Percentiles rank a stretch among this genome's conserved stretches.
Conservation (phyloP, 2,797 vertebrate species). For the Phoeniculus purpureus region DNA sequence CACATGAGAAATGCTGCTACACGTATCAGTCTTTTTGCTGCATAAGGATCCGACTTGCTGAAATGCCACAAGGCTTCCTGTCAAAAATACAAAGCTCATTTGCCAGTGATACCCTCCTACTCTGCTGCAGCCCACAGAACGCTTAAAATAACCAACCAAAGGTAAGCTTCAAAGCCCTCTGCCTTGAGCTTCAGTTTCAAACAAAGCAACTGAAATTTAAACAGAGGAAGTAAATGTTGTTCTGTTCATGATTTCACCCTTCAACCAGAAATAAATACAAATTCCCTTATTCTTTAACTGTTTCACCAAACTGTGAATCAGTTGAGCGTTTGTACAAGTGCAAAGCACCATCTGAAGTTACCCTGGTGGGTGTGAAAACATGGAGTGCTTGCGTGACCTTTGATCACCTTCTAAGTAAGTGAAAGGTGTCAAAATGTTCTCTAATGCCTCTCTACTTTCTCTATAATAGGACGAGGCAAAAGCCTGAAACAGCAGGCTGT, state of each 20-base stretch:
- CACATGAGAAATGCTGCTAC: constrained; percentile 18
- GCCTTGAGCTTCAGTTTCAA: constrained; percentile 56
- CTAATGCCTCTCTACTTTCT: background rate
- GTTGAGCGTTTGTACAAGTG: background rate
- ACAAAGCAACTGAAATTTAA: constrained; percentile 67
- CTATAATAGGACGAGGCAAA: background rate
- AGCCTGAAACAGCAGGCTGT: background rate
- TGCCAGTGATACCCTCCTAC: constrained; percentile 61
- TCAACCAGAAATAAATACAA: constrained; percentile 62
- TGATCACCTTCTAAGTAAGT: background rate
- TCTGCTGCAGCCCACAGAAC: constrained; percentile 46
- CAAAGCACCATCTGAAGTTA: background rate
- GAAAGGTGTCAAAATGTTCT: background rate
- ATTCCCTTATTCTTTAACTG: constrained; percentile 32
- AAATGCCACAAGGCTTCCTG: constrained; percentile 45
- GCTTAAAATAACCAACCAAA: constrained; percentile 66
- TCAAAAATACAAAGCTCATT: constrained; percentile 63
- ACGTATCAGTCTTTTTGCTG: constrained; percentile 19
- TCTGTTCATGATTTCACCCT: constrained; percentile 50
- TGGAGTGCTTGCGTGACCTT: background rate
- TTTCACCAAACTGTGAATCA: background rate
- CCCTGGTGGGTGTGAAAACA: background rate
- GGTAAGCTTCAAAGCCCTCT: constrained; percentile 59
- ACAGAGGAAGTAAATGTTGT: constrained; percentile 65
- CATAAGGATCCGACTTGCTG: background rate